Evolutionary conservation across 2,888 invertebrate species (phyloP).

Genomic region (Cataglyphis albicans): DNA sequence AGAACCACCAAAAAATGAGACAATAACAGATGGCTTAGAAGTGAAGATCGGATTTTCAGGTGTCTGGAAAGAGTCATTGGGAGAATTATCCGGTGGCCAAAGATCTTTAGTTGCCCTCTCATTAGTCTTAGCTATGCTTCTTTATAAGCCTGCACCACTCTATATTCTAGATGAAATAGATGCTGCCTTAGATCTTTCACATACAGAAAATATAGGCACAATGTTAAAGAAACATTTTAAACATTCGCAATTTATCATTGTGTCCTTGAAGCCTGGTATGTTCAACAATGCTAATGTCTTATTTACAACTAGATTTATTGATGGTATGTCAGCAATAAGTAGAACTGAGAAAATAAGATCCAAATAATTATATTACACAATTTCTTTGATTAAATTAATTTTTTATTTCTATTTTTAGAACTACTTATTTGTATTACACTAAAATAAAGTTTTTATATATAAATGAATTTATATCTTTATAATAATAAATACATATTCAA

Average conservation of each 20-base stretch:
- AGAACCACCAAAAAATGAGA: slow-evolving; percentile 91
- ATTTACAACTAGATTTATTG: slow-evolving; percentile 97
- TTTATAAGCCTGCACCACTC: slow-evolving; percentile 98
- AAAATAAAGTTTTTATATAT: slow-evolving; percentile 7
- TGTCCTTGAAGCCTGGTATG: slow-evolving; percentile 99
- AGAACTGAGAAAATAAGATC: slow-evolving; percentile 87
- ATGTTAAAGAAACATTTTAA: slow-evolving; percentile 97
- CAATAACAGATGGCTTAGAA: slow-evolving; percentile 95
- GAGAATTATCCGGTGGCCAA: slow-evolving; percentile 98
- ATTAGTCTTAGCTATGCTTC: slow-evolving; percentile 97
- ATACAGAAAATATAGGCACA: slow-evolving; percentile 99
- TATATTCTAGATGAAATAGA: slow-evolving; percentile 99
- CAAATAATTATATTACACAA: slow-evolving; percentile 61
- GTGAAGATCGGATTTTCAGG: slow-evolving; percentile 96
- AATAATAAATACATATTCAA: slow-evolving; percentile 48
- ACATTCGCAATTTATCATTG: slow-evolving; percentile 98
- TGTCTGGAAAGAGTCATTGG: slow-evolving; percentile 98
- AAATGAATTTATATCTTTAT: slow-evolving; percentile 32
- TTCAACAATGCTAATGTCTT: slow-evolving; percentile 99
- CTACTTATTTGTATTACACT: slow-evolving; percentile 8
- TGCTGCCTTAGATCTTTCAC: slow-evolving; percentile 98
- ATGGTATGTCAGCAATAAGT: slow-evolving; percentile 96
- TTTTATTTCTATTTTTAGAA: slow-evolving; percentile 26
- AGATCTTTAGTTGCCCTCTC: slow-evolving; percentile 98
- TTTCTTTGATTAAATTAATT: slow-evolving; percentile 51